A percentile compares a stretch with the other conserved stretches of the same genome.
Evolutionary conservation across 2,888 invertebrate species (phyloP).

Genomic region (Cyaniris semiargus): DNA sequence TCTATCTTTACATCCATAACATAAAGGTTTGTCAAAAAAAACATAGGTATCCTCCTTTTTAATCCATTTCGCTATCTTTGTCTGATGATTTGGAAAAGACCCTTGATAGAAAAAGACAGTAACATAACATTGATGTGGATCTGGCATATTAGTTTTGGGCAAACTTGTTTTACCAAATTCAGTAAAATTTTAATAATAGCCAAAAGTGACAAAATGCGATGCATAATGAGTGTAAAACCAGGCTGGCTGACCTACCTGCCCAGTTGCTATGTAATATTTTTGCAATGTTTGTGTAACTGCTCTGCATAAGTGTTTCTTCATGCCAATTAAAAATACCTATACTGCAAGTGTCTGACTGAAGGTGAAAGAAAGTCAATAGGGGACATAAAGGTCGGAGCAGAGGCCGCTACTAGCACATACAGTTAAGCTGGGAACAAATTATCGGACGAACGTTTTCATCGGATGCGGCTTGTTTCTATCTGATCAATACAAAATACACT

Average conservation of each 20-base stretch:
- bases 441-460: too few species aligned
- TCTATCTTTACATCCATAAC: neutral
- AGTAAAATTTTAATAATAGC: neutral
- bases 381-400: too few species aligned
- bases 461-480: too few species aligned
- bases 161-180: neutral
- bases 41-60: too few species aligned
- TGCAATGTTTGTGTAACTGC: constrained; percentile 7
- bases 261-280: neutral
- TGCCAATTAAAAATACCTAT: neutral
- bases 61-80: too few species aligned
- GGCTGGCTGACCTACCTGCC: neutral
- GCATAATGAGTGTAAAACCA: neutral
- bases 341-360: neutral
- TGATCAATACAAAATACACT: too few species aligned
- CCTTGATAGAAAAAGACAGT: too few species aligned
- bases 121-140: neutral
- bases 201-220: neutral
- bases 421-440: too few species aligned
- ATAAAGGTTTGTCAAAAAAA: too few species aligned
- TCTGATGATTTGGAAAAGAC: too few species aligned
- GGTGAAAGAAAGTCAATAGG: neutral
- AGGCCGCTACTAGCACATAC: too few species aligned
- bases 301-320: constrained; percentile 12
- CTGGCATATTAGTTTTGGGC: neutral